Percentiles rank a stretch among this genome's conserved stretches.
phyloP scores from a whole-genome alignment of 2,888 invertebrate genomes.

The Papilio protenor region DNA sequence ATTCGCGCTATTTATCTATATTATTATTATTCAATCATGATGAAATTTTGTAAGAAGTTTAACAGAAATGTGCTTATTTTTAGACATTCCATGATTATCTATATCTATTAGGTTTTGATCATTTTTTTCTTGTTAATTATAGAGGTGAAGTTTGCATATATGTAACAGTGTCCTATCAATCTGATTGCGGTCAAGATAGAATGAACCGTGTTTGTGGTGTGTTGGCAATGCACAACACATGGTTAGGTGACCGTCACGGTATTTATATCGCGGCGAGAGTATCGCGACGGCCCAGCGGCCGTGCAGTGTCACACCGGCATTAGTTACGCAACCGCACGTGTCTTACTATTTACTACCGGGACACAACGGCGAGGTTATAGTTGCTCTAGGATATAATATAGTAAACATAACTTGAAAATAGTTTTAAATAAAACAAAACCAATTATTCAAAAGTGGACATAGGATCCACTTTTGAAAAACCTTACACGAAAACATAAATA shows the following conservation, averaged over 20 bases:
- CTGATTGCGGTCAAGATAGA: conserved; percentile 16
- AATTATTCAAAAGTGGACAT: neutral
- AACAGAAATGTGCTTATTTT: neutral
- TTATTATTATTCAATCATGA: neutral
- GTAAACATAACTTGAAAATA: neutral
- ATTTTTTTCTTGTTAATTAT: neutral
- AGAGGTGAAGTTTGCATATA: neutral
- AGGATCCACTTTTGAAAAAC: neutral
- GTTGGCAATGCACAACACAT: conserved; percentile 24
- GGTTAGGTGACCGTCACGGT: conserved; percentile 38
- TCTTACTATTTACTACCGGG: conserved; percentile 34
- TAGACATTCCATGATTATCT: no score
- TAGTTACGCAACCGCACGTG: conserved; percentile 32
- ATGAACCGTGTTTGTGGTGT: conserved; percentile 7
- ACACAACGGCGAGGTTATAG: neutral
- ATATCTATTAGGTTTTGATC: no score
- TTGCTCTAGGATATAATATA: neutral
- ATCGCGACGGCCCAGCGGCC: conserved; percentile 20
- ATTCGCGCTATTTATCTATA: neutral
- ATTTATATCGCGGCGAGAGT: conserved; percentile 33
- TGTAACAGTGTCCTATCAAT: conserved; percentile 6
- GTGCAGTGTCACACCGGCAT: conserved; percentile 17
- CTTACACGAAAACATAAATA: neutral
- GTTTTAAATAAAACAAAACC: neutral
- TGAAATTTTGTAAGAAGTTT: neutral